Base-by-base conservation (phyloP, 2,113 vertebrate genomes). In the Haemorhous mexicanus region DNA sequence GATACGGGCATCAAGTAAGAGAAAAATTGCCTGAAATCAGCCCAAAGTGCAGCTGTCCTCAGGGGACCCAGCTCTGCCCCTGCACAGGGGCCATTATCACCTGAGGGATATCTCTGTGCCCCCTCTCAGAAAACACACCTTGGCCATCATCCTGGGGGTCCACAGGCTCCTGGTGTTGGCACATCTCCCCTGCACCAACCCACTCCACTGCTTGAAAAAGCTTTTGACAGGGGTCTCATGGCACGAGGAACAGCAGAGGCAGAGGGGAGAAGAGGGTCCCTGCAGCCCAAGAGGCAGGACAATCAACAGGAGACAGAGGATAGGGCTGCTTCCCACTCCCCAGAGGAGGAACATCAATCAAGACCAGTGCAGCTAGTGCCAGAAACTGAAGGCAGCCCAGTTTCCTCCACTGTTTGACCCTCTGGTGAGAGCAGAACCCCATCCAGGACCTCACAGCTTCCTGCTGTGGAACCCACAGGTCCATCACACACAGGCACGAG, bases 401-500 rank as follows among this genome's bases (percentile, higher is more conserved):
- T 11, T 68, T 28, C 33, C 37, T 41, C 44, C 41, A 6, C 9
- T 52, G 4, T 17, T 37, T 39, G 56, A 46, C 27, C 14, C 59
- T 53, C 20, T 2, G 3, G 16, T 4, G 37, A 46, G 35, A 78
- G 64, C 30, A 70, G 69, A 89, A 63, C 37, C 30, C 53, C 27
- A 64, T 3, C 30, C 69, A 92, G 63, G 35, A 63, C 23, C 52
- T 77, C 55, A 13, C 20, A 55, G 21, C 11, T 23, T 16, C 75
- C 70, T 69, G 53, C 49, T 56, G 6, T 4, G 53, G 69, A 56
- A n/a, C 4, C 22, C n/a, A 80, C 8, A 4, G 32, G 44, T 15
- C 53, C 46, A 37, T 37, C 61, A 61, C 1, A 4, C 33, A 39
- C 30, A 23, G 0, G 30, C 8, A 4, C 0, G 0, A 82, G 56